Conservation (phyloP, 2,113 vertebrate genomes). For the Albula goreensis region DNA sequence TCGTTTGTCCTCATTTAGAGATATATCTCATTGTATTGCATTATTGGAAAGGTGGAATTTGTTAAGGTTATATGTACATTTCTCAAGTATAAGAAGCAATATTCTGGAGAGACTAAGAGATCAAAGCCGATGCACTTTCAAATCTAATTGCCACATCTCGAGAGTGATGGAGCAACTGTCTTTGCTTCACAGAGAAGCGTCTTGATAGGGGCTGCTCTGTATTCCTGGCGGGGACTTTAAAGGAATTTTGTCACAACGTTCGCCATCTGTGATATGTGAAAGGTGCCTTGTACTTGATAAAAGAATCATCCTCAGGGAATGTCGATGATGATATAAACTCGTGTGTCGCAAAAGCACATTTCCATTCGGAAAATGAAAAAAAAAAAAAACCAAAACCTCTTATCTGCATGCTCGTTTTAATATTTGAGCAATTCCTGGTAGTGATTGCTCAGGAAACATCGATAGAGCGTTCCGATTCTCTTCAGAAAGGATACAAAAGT, state of each 20-base stretch:
- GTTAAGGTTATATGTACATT: not conserved
- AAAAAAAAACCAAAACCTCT: not conserved
- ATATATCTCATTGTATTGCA: not conserved
- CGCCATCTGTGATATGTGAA: constrained; percentile 25
- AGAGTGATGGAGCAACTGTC: constrained; percentile 7
- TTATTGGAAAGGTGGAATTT: not conserved
- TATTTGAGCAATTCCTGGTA: not conserved
- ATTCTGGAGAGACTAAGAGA: not conserved
- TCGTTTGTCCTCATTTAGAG: not conserved
- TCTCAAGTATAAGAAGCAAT: not conserved
- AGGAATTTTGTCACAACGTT: constrained; percentile 35
- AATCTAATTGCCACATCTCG: constrained; percentile 20
- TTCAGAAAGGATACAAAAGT: not conserved
- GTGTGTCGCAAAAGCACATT: not conserved
- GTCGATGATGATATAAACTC: constrained; percentile 10
- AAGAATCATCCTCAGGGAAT: not conserved
- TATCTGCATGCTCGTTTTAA: not conserved
- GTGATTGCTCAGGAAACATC: not conserved
- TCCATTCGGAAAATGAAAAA: not conserved
- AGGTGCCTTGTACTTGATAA: constrained; percentile 23
- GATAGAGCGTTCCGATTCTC: not conserved
- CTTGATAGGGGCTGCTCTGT: constrained; percentile 43
- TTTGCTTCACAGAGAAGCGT: constrained; percentile 31
- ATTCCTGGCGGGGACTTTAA: constrained; percentile 38
- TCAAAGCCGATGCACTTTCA: constrained; percentile 3